These are phyloP conservation scores for Apodemus sylvaticus DNA, from an alignment of 2,113 vertebrate species.

Conservation along the genomic window DNA sequence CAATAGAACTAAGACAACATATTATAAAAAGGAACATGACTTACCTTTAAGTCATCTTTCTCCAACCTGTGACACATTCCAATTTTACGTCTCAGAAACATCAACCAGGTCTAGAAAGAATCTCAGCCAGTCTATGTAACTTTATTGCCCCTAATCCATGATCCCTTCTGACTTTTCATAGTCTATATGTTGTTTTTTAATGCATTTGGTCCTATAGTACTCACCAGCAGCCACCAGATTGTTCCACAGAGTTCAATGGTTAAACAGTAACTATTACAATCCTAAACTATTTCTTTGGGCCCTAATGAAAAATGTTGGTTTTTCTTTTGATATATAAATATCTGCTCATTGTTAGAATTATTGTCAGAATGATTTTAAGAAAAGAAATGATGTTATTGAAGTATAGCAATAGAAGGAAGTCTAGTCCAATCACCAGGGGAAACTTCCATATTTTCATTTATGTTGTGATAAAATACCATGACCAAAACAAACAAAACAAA, in stretches of 20 bases:
- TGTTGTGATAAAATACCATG: not conserved
- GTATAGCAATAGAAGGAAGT: not conserved
- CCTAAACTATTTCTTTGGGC: not conserved
- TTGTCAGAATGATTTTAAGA: not conserved
- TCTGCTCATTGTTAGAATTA: conserved; percentile 23
- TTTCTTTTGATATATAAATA: not conserved
- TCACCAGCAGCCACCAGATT: not conserved
- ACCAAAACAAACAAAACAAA: not conserved
- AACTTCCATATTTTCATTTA: not conserved
- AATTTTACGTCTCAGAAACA: not conserved
- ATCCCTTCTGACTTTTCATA: not conserved
- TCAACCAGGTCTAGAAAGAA: not conserved
- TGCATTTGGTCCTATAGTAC: not conserved
- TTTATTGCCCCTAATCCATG: not conserved
- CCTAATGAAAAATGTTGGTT: not conserved
- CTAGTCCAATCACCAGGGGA: not conserved
- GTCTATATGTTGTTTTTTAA: not conserved
- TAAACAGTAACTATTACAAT: not conserved
- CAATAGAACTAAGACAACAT: not conserved
- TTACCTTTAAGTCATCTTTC: conserved; percentile 29
- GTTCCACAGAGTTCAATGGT: not conserved
- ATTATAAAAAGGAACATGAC: not conserved
- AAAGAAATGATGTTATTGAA: not conserved
- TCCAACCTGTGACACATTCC: not conserved
- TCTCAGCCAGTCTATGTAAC: not conserved